phyloP scores from a whole-genome alignment of 2,113 vertebrate species.

The Cryptotis parvus region DNA sequence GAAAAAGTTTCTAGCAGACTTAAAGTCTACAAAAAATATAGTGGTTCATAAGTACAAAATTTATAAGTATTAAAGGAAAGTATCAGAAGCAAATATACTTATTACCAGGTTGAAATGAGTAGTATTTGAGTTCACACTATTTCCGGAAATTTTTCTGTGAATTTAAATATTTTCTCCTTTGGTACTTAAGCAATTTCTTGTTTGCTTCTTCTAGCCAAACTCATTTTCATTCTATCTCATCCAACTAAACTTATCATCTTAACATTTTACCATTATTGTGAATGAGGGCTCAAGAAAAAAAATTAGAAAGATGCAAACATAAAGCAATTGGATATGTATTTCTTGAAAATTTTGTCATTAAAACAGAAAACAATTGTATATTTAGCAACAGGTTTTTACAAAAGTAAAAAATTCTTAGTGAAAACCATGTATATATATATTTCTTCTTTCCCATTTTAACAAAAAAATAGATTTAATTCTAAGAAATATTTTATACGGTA shows the following conservation, averaged over 20 bases:
- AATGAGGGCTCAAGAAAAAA: slow-evolving; percentile 7
- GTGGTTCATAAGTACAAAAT: neutral
- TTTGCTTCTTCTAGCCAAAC: neutral
- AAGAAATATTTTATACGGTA: neutral
- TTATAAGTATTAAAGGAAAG: neutral
- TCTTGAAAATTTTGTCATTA: neutral
- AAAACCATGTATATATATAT: neutral
- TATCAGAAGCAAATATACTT: neutral
- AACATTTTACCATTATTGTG: neutral
- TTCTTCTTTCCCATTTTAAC: neutral
- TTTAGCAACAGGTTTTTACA: neutral
- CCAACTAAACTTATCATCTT: neutral
- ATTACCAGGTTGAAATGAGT: neutral
- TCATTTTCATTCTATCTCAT: neutral
- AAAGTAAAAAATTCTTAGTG: neutral
- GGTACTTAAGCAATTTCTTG: neutral
- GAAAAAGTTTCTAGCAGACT: slow-evolving; percentile 4
- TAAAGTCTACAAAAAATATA: neutral
- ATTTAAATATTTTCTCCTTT: neutral
- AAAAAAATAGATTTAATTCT: neutral
- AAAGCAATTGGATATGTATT: neutral
- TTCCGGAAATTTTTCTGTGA: neutral
- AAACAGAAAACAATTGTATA: neutral
- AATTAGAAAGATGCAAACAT: neutral
- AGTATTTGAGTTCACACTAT: neutral